These are phyloP conservation scores for Catajapyx aquilonaris DNA, from an alignment of 1,140 invertebrate species.

Conservation along the genomic window DNA sequence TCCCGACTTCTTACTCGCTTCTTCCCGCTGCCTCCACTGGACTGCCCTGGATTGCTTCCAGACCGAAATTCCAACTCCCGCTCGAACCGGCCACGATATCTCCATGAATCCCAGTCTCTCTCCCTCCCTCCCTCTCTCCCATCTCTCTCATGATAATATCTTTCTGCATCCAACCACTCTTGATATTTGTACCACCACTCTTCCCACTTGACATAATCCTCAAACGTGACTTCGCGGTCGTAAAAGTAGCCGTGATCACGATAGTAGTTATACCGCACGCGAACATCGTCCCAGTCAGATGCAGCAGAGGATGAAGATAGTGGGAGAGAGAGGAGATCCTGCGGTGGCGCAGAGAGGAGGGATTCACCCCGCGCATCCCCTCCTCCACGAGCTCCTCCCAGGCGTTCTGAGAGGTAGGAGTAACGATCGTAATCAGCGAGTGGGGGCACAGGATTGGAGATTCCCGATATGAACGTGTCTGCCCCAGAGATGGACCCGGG, in stretches of 20 bases:
- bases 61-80: too few relatives aligned
- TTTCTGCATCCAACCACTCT: conserved; percentile 76
- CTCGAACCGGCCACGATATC: too few relatives aligned
- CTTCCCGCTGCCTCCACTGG: too few relatives aligned
- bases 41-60: too few relatives aligned
- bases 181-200: conserved; percentile 87
- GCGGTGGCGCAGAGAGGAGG: conserved; percentile 24
- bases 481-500: too few relatives aligned
- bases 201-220: conserved; percentile 79
- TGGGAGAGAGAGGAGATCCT: too few relatives aligned
- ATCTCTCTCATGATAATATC: too few relatives aligned
- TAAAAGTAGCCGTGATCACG: conserved; percentile 63
- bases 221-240: conserved; percentile 35
- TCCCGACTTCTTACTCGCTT: too few relatives aligned
- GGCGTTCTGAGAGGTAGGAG: conserved; percentile 8
- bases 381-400: conserved; percentile 10
- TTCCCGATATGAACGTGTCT: too few relatives aligned
- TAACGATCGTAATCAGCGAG: neutral
- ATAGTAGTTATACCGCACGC: conserved; percentile 64
- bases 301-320: conserved; percentile 21
- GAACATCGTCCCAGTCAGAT: conserved; percentile 62
- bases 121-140: too few relatives aligned
- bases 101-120: too few relatives aligned
- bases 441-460: neutral
- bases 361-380: conserved; percentile 10